phyloP scores from a whole-genome alignment of 64 coral and sea anemone genomes.

The Actinia tenebrosa region DNA sequence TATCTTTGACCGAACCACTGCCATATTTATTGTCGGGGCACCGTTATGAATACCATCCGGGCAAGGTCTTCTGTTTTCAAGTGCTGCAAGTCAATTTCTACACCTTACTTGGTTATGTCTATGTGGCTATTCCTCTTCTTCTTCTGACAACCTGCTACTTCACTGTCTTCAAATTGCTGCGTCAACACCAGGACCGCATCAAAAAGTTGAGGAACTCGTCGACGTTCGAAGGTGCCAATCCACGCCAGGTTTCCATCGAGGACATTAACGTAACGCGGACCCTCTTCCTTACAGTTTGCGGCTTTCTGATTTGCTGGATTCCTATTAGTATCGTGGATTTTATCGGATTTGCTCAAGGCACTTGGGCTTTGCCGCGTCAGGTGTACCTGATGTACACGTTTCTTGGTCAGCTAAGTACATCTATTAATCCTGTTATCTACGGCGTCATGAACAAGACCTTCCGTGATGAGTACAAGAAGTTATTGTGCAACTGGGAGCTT shows the following conservation, averaged over 20 bases:
- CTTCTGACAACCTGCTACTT: slow-evolving; percentile 40
- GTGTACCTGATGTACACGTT: slow-evolving; percentile 65
- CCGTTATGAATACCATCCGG: slow-evolving; percentile 56
- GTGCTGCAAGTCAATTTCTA: slow-evolving; percentile 53
- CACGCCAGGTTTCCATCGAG: slow-evolving; percentile 20
- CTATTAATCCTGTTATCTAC: slow-evolving; percentile 50
- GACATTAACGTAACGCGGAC: slow-evolving; percentile 59
- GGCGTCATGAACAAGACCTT: slow-evolving; percentile 75
- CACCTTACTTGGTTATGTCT: slow-evolving; percentile 52
- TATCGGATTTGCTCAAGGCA: slow-evolving; percentile 54
- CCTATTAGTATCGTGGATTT: slow-evolving; percentile 67
- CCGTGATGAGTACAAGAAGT: slow-evolving; percentile 48
- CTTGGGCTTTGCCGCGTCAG: slow-evolving; percentile 55
- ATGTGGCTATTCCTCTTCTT: slow-evolving; percentile 35
- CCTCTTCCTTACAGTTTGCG: slow-evolving; percentile 58
- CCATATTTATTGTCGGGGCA: slow-evolving; percentile 51
- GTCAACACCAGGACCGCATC: slow-evolving; percentile 18
- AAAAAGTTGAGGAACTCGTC: slow-evolving; percentile 19
- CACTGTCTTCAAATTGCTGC: slow-evolving; percentile 37
- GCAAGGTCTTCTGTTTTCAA: slow-evolving; percentile 66
- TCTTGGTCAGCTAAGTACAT: slow-evolving; percentile 53
- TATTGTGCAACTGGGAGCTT: background rate
- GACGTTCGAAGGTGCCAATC: background rate
- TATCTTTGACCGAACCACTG: slow-evolving; percentile 33
- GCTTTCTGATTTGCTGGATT: slow-evolving; percentile 58